Base-by-base conservation (phyloP, 92 coral and sea anemone genomes). In the Heteractis magnifica region DNA sequence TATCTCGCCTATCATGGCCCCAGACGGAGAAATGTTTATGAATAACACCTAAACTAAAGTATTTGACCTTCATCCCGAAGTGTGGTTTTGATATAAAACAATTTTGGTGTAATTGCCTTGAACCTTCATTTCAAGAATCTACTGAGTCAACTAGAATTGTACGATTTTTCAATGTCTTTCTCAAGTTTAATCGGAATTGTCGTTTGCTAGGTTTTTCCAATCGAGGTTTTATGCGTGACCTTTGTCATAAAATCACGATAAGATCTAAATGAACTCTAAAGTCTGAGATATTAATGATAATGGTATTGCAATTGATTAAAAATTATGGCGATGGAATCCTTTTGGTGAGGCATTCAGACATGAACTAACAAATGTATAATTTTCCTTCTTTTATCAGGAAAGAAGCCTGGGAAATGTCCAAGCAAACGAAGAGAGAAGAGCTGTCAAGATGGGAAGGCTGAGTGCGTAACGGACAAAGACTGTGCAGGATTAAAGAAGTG, bases 381-480 rank as follows among this genome's bases (percentile, higher is more conserved):
- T 6, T 48, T 71, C 15, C 34, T 82, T 14, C n/a, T 10, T 23
- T 18, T 4, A 8, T 16, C 15, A 82, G 85, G 72, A 15, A 52
- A 13, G 23, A 82, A 82, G 48, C 85, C 65, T 8, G 85, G 85
- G 12, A 65, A 74, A 73, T 82, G 85, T 72, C 85, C 85, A 71
- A 71, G 59, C 62, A 51, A 26, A 82, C 21, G 34, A n/a, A 44
- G 53, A 23, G 49, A 21, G 55, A 49, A 82, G 12, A 16, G 4
- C 79, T 82, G 85, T 72, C 50, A 55, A 76, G 50, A 44, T 48
- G 56, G 72, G 8, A 73, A n/a, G 21, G 75, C 70, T 21, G 75
- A 65, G 7, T 82, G 85, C 52, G 26, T 14, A 56, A 72, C 78
- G 34, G 85, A 82, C 19, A 34, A 82, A 18, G 71, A 82, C 55